Percentiles rank a stretch among this genome's conserved stretches.
These are phyloP conservation scores for Melieria omissa DNA, from an alignment of 2,888 invertebrate species.

Conservation along the genomic window DNA sequence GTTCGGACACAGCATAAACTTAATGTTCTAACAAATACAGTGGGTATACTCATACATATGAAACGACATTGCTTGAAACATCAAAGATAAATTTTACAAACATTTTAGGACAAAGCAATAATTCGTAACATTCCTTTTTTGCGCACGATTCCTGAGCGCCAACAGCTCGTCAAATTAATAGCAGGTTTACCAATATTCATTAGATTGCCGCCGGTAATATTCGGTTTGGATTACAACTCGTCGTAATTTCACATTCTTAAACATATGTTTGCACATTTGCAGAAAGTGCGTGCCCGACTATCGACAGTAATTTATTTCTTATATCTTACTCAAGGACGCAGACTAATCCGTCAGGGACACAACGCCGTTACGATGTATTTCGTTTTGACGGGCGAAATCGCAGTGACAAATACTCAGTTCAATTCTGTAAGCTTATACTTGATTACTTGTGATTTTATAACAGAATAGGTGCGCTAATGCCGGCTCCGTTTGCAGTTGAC, in stretches of 20 bases:
- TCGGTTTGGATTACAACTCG: too few species aligned
- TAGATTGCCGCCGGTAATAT: too few species aligned
- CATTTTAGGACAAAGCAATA: too few species aligned
- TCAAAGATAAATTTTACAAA: too few species aligned
- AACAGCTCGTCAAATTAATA: too few species aligned
- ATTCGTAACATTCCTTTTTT: too few species aligned
- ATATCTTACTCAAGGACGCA: slow-evolving; percentile 1
- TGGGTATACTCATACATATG: slow-evolving; percentile 45
- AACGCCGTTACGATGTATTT: slow-evolving; percentile 1
- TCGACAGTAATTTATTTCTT: slow-evolving; percentile 6
- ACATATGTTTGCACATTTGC: not conserved
- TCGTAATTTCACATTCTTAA: too few species aligned
- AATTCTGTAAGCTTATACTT: not conserved
- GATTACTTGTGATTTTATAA: not conserved
- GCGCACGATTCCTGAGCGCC: too few species aligned
- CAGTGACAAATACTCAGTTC: slow-evolving; percentile 5
- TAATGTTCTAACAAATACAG: slow-evolving; percentile 68
- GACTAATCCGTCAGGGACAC: not conserved
- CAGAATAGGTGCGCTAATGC: not conserved
- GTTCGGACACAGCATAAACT: slow-evolving; percentile 68
- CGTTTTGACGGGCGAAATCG: slow-evolving; percentile 16
- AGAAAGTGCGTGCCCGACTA: slow-evolving; percentile 17
- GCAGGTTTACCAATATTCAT: too few species aligned
- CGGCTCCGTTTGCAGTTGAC: not conserved
- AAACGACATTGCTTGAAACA: too few species aligned